These are phyloP conservation scores for Oikopleura vanhoeffeni DNA, from an alignment of 23 tunicate genomes.

Conservation along the genomic window DNA sequence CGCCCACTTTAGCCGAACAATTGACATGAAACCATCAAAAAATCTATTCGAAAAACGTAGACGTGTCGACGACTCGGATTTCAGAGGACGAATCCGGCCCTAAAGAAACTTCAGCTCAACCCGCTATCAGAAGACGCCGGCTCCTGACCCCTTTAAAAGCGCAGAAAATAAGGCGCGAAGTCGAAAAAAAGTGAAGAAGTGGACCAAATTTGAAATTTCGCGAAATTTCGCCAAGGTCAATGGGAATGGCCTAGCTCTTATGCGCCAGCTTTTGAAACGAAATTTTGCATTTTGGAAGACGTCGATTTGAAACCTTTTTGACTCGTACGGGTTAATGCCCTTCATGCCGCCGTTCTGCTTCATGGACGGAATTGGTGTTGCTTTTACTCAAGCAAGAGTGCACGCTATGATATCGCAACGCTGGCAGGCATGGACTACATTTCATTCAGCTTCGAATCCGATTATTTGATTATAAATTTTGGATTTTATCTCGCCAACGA, in stretches of 20 bases:
- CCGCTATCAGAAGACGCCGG: not conserved
- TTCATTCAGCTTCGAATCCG: not conserved
- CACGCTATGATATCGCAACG: not conserved
- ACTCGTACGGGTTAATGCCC: not conserved
- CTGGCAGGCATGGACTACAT: not conserved
- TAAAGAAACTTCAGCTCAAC: not conserved
- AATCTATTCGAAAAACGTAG: not conserved
- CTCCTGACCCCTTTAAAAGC: not conserved
- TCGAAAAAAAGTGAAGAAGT: not conserved
- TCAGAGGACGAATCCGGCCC: not conserved
- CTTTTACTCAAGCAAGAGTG: not conserved
- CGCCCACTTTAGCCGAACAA: not conserved
- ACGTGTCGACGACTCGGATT: not conserved
- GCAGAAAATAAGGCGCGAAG: not conserved
- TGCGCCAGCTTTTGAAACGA: not conserved
- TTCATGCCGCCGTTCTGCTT: not conserved
- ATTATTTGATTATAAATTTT: not conserved
- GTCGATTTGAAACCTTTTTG: not conserved
- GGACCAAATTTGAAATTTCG: not conserved
- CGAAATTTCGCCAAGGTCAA: not conserved
- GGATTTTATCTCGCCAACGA: not conserved
- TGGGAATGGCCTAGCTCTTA: not conserved
- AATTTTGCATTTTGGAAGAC: not conserved
- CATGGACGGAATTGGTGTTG: not conserved
- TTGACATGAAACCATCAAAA: not conserved